phyloP scores from a whole-genome alignment of 2,797 vertebrate species.

The Halcyon smyrnensis region DNA sequence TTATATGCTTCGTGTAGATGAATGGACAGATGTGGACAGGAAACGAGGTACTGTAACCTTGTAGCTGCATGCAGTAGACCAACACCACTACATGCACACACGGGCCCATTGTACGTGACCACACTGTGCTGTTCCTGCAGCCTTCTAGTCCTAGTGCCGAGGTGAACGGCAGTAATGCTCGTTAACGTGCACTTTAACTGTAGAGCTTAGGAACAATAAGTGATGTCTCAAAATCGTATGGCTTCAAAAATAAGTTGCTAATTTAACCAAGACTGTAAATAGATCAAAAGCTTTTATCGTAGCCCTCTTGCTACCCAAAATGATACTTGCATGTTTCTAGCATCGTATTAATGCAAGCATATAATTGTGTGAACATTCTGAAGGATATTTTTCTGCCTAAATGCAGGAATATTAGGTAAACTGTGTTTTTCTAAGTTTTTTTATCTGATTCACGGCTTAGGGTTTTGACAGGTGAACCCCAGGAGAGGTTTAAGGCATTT shows the following conservation, averaged over 20 bases:
- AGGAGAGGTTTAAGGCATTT: neutral
- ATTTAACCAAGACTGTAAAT: neutral
- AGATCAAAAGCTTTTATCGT: neutral
- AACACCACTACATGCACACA: conserved; percentile 35
- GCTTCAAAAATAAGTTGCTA: neutral
- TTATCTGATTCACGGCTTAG: neutral
- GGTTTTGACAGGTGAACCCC: neutral
- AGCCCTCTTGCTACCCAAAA: neutral
- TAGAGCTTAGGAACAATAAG: neutral
- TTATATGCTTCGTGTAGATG: conserved; percentile 87
- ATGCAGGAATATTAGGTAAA: neutral
- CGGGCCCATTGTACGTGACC: conserved; percentile 28
- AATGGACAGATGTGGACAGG: conserved; percentile 97
- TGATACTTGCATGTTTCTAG: neutral
- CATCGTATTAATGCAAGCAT: neutral
- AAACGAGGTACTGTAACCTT: conserved; percentile 89
- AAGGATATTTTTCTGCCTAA: neutral
- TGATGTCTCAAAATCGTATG: neutral
- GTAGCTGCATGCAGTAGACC: conserved; percentile 74
- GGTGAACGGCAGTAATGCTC: neutral
- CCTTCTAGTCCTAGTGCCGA: neutral
- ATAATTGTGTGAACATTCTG: neutral
- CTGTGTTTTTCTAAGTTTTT: neutral
- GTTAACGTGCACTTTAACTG: neutral
- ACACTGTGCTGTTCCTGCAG: conserved; percentile 29